phyloP scores from a whole-genome alignment of 2,113 vertebrate species.

The Enhydra lutris region DNA sequence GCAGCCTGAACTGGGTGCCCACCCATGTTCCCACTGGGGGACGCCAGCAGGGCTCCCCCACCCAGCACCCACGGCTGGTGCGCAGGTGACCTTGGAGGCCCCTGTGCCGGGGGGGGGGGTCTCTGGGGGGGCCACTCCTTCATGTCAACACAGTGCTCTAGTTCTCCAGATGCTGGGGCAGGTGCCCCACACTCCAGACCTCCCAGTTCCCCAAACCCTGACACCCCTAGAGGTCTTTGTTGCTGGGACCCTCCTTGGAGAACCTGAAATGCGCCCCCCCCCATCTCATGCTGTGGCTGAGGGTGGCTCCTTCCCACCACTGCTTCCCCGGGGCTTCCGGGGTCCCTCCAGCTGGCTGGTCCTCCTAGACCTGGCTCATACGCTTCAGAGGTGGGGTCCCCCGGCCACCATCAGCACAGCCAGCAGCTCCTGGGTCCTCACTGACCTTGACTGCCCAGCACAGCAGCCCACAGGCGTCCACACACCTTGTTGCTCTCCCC shows the following conservation, averaged over 20 bases:
- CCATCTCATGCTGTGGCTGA: neutral
- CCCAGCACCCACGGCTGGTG: neutral
- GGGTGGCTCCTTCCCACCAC: neutral
- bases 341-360: neutral
- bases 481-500: neutral
- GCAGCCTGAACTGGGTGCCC: neutral
- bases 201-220: neutral
- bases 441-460: neutral
- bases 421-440: neutral
- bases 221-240: neutral
- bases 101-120: neutral
- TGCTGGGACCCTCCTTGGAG: neutral
- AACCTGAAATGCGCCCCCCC: neutral
- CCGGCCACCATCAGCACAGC: neutral
- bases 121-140: neutral
- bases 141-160: neutral
- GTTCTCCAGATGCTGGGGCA: too few species aligned
- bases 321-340: neutral
- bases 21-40: neutral
- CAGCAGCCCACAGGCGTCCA: fast-evolving
- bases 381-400: too few species aligned
- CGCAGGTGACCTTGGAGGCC: too few species aligned
- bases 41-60: neutral
- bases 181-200: neutral
- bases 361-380: neutral